phyloP scores from a whole-genome alignment of 2,888 invertebrate genomes.

The Microctonus hyperodae region DNA sequence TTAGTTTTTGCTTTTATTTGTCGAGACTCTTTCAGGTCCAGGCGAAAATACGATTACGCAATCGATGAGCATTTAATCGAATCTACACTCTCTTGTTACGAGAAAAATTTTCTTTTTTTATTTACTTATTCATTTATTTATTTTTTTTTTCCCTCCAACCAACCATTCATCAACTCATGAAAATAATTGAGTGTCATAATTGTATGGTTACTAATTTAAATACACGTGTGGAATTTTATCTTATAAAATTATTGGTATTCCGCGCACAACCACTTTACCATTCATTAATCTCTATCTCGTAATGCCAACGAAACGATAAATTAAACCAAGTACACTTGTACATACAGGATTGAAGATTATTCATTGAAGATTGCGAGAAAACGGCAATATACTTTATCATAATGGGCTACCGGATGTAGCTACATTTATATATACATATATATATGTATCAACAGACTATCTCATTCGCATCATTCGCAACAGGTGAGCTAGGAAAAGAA shows the following conservation, averaged over 20 bases:
- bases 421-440: not conserved
- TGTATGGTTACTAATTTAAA: not conserved
- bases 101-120: not conserved
- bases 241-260: not conserved
- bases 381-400: not conserved
- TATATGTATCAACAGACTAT: not conserved
- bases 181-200: not conserved
- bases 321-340: not conserved
- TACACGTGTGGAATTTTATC: not conserved
- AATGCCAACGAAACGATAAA: not conserved
- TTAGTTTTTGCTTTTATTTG: not conserved
- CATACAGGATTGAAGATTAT: not conserved
- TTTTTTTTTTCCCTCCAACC: not conserved
- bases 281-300: not conserved
- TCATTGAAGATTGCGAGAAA: not conserved
- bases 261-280: not conserved
- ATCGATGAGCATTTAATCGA: conserved; percentile 6
- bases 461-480: not conserved
- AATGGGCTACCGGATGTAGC: not conserved
- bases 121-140: not conserved
- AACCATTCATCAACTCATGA: not conserved
- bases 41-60: conserved; percentile 18
- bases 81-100: not conserved
- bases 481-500: conserved; percentile 2
- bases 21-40: conserved; percentile 8